Evolutionary conservation across 2,113 vertebrate species (phyloP), one percentile per base, ranked within the genome.

Genomic region (Geococcyx californianus): DNA sequence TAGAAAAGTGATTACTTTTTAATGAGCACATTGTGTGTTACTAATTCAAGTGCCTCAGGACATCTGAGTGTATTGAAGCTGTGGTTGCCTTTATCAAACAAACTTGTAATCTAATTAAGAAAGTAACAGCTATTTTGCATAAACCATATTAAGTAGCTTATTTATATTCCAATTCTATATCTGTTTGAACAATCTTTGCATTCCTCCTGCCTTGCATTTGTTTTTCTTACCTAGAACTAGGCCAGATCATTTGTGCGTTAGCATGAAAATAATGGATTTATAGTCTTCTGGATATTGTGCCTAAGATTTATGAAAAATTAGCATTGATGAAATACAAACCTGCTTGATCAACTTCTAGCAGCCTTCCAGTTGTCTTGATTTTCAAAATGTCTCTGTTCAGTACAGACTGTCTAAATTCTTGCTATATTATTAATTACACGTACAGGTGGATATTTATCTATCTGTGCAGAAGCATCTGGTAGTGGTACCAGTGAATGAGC

Each of bases 51-150:
- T n/a, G 82, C 94, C 87, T 85, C 69, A 94, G 90, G 79, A 85
- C 38, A 62, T 68, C 49, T 49, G 54, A 80, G 58, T 54, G 29
- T 80, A 58, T 67, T 88, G 79, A 83, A 92, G 63, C 34, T 69
- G 58, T 33, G 55, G 36, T 24, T 90, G 79, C 87, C 58, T 94
- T 88, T 92, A 67, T 77, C 85, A 86, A 86, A 80, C 54, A 77
- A 87, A 90, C 55, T 69, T 88, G 82, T 88, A 92, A 90, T 94
- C 83, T 93, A 55, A 76, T 94, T 89, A 83, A 62, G 17, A 64
- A 80, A 80, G 82, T 88, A 95, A 66, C 38, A 90, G 58, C 59
- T 93, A 38, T 73, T 96, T 94, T 95, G 79, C 94, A 92, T 96
- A 79, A 75, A 51, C 29, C 10, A 2, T 56, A 49, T 40, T 73